Evolutionary conservation across 1,140 invertebrate species (phyloP), one percentile per base, ranked within the genome.

Genomic region (Leptopilina boulardi): DNA sequence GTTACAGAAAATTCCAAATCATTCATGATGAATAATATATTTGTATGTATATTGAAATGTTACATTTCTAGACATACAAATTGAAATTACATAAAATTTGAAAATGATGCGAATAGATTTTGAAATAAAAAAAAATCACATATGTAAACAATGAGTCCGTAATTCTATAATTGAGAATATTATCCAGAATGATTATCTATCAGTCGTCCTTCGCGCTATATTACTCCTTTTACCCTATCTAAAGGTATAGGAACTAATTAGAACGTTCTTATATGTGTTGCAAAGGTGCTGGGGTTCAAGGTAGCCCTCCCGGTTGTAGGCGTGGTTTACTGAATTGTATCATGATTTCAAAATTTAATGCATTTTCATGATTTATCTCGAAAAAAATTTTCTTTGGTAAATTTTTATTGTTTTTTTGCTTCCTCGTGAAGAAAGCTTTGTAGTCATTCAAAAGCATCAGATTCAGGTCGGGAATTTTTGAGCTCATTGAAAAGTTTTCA

Each of bases 271-370:
- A 75, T 79, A 73, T 77, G 76, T 72, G 79, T 79, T 76, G 75
- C 79, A 77, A 59, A 74, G 80, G 73, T 59, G 80, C 30, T 76
- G 54, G 82, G 76, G 81, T 83, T 83, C 82, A 82, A 81, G 82
- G 82, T 77, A 56, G 21, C 18, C 10, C 2, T 44, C 54, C 21
- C n/a, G 21, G 71, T 75, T 41, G 76, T 80, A 77, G 75, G 73
- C 72, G 79, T 81, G 42, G 23, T 66, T 66, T 30, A 66, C 56
- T 66, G 56, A 66, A 66, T 66, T 66, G 56, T 30, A 66, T 26
- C 11, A 10, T n/a, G 56, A 66, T 66, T 66, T 66, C 13, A 66
- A 66, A 66, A 66, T 30, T 66, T 15, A 13, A 66, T 66, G 56
- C 23, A 66, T 66, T 66, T 66, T 66, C 11, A 30, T 30, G 6